Percentiles rank a stretch among this genome's conserved stretches.
These are phyloP conservation scores for Glaucopsyche alexis DNA, from an alignment of 2,888 invertebrate genomes.

Conservation along the genomic window DNA sequence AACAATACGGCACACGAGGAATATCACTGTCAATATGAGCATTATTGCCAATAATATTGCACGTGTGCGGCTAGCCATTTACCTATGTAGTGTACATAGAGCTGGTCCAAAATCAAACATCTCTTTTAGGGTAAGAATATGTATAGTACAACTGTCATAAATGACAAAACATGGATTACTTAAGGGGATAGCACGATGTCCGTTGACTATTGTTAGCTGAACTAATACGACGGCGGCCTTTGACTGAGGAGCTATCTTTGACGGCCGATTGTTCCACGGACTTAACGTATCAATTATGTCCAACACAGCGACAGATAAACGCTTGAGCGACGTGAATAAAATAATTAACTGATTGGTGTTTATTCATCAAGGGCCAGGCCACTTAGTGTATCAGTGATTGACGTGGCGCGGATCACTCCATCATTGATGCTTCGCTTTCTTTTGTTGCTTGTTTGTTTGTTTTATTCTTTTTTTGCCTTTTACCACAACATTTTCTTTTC, in stretches of 20 bases:
- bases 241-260: slow-evolving; percentile 52
- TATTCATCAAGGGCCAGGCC: slow-evolving; percentile 74
- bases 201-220: slow-evolving; percentile 5
- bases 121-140: no score
- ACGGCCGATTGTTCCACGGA: slow-evolving; percentile 73
- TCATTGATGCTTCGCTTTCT: slow-evolving; percentile 14
- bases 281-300: slow-evolving; percentile 79
- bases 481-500: neutral
- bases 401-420: slow-evolving; percentile 7
- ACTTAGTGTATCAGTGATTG: slow-evolving; percentile 59
- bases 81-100: no score
- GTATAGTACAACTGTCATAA: neutral
- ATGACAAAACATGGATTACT: slow-evolving; percentile 14
- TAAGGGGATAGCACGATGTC: slow-evolving; percentile 1
- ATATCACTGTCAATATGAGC: no score
- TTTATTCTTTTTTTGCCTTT: neutral
- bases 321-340: slow-evolving; percentile 76
- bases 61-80: no score
- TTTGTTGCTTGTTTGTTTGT: neutral
- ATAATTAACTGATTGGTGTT: slow-evolving; percentile 79
- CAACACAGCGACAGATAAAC: slow-evolving; percentile 73
- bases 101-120: no score
- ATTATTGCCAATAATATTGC: no score
- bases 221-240: slow-evolving; percentile 40
- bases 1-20: no score